These are phyloP conservation scores for Anorthoa munda DNA, from an alignment of 2,888 invertebrate genomes.

Conservation along the genomic window DNA sequence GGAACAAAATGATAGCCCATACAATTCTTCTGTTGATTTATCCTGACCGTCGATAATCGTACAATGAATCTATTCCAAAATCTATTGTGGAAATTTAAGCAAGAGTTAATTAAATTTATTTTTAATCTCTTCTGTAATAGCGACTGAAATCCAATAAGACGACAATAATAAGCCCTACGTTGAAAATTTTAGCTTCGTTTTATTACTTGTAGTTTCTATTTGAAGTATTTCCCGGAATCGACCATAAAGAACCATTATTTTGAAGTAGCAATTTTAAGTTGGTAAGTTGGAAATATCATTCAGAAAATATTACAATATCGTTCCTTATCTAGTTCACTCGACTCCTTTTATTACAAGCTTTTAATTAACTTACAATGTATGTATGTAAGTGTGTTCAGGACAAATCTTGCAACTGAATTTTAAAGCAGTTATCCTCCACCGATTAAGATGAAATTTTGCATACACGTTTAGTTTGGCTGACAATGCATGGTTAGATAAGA, in stretches of 20 bases:
- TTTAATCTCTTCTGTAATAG: neutral
- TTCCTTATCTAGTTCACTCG: too few species aligned
- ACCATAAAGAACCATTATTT: slow-evolving; percentile 1
- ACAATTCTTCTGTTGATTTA: neutral
- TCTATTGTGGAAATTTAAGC: neutral
- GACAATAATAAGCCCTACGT: neutral
- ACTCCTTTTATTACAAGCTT: too few species aligned
- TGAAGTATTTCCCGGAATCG: slow-evolving; percentile 1
- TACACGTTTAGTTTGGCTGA: too few species aligned
- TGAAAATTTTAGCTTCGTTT: neutral
- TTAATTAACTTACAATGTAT: too few species aligned
- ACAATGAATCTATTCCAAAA: neutral
- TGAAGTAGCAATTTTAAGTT: neutral
- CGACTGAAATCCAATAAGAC: neutral
- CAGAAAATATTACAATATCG: too few species aligned
- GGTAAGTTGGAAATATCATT: neutral
- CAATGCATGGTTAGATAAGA: too few species aligned
- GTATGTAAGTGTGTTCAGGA: too few species aligned
- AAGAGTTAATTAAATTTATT: too few species aligned
- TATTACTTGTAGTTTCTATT: neutral
- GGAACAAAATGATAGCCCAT: too few species aligned
- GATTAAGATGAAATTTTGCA: too few species aligned
- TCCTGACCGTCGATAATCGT: neutral
- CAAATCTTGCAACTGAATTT: too few species aligned
- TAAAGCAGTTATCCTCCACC: too few species aligned